Base-by-base conservation (phyloP, 2,888 invertebrate genomes). In the Tetanocera ferruginea region DNA sequence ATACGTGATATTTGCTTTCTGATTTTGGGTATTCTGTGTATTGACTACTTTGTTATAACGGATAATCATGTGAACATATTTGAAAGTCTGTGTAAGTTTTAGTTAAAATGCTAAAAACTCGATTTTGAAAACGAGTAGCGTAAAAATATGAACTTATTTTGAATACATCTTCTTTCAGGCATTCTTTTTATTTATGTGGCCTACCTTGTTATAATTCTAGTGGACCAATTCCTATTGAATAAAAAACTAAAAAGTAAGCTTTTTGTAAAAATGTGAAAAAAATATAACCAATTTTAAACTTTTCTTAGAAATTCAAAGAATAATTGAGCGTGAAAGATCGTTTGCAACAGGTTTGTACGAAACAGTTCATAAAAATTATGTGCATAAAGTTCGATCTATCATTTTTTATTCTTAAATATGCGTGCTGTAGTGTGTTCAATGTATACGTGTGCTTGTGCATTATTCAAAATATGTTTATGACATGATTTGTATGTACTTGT, bases 1-100 rank as follows among this genome's bases (percentile, higher is more conserved):
- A 78, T 83, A 43, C 81, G 87, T 5, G 87, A 87, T 79, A 76
- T 80, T 0, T 64, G 78, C 3, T 87, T 87, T 76, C 84, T 85
- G 14, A 77, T 86, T 23, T 64, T 85, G 8, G 82, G 83, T 5
- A 78, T 82, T 3, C 49, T 79, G 11, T 86, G 55, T 62, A 80
- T 87, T 5, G 83, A 85, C 28, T 83, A 81, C 37, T 80, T 81
- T 3, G 79, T 85, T 2, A 78, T 80, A 55, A 79, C 76, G 6
- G 82, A 85, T 79, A 55, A 76, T 23, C 23, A 25, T 9, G 80
- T 86, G 2, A 82, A 82, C 0, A 5, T 82, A 0, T 23, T 28
- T 2, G 84, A 86, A 57, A 80, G 83, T 52, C 17, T 81, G n/a
- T 55, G 85, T 83, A 79, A 81, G 81, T n/a, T 55, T 5, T 19